Evolutionary conservation across 2,113 vertebrate genomes (phyloP).

Genomic region (Theristicus caerulescens): DNA sequence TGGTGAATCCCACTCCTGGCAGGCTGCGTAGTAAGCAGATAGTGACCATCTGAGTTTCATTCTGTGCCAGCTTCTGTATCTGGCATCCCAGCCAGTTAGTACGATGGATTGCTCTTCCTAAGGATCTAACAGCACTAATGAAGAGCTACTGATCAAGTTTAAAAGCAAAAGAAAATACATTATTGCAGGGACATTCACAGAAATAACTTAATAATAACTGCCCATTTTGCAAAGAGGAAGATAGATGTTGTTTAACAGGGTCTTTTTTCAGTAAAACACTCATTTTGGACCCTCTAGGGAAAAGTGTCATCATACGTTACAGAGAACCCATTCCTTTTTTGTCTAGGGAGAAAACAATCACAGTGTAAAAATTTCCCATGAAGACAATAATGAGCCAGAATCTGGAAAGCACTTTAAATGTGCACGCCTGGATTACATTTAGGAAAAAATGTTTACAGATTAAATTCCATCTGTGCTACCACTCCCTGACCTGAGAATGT

Average conservation of each 20-base stretch:
- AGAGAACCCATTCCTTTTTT: not conserved
- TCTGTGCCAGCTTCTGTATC: not conserved
- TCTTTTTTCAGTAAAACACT: not conserved
- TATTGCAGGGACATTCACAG: not conserved
- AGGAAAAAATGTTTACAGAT: not conserved
- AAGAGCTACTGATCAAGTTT: not conserved
- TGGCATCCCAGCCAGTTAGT: not conserved
- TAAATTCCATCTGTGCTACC: not conserved
- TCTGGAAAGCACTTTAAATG: not conserved
- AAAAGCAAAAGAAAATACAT: not conserved
- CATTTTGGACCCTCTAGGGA: not conserved
- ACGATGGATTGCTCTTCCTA: not conserved
- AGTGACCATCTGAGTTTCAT: not conserved
- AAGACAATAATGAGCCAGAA: not conserved
- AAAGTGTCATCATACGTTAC: not conserved
- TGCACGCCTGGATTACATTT: not conserved
- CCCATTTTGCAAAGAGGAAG: not conserved
- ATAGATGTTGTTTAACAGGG: not conserved
- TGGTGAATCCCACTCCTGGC: not conserved
- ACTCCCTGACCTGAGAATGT: not conserved
- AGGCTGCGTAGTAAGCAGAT: not conserved
- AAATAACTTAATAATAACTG: conserved; percentile 8
- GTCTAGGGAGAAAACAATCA: not conserved
- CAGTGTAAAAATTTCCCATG: not conserved
- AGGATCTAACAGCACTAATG: not conserved